Evolutionary conservation across 2,888 invertebrate species (phyloP).

Genomic region (Xanthorhoe designata): DNA sequence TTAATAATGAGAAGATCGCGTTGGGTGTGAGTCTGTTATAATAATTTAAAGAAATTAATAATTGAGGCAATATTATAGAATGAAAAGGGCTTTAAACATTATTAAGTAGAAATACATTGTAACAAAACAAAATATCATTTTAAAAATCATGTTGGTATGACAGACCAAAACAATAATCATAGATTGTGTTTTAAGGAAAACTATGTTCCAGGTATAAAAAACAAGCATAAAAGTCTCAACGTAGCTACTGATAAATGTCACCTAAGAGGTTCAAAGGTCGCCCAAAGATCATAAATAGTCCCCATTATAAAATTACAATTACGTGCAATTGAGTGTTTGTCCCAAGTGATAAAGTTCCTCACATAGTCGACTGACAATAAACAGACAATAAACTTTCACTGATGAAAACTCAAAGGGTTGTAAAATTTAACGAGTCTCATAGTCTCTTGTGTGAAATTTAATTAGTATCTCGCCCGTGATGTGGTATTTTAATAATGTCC

Average conservation of each 20-base stretch:
- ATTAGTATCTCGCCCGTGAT: conserved; percentile 74
- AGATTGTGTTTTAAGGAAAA: no score
- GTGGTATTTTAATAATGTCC: conserved; percentile 79
- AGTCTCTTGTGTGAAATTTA: conserved; percentile 77
- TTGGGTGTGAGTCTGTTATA: no score
- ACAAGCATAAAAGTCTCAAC: background rate
- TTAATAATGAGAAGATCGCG: no score
- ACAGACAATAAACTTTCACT: conserved; percentile 60
- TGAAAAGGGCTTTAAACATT: no score
- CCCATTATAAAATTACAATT: conserved; percentile 13
- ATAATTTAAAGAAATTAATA: no score
- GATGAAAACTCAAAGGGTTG: conserved; percentile 72
- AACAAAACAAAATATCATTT: no score
- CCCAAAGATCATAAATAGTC: background rate
- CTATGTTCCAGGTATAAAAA: background rate
- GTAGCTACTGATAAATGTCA: background rate
- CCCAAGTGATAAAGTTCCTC: conserved; percentile 32
- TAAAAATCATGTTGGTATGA: no score
- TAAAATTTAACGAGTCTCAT: conserved; percentile 73
- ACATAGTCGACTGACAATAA: conserved; percentile 42
- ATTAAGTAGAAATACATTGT: no score
- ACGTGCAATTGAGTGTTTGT: conserved; percentile 19
- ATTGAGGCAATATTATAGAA: no score
- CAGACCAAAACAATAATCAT: no score
- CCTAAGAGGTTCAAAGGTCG: background rate